These are phyloP conservation scores for Tenthredo notha DNA, from an alignment of 2,888 invertebrate species.

Conservation along the genomic window DNA sequence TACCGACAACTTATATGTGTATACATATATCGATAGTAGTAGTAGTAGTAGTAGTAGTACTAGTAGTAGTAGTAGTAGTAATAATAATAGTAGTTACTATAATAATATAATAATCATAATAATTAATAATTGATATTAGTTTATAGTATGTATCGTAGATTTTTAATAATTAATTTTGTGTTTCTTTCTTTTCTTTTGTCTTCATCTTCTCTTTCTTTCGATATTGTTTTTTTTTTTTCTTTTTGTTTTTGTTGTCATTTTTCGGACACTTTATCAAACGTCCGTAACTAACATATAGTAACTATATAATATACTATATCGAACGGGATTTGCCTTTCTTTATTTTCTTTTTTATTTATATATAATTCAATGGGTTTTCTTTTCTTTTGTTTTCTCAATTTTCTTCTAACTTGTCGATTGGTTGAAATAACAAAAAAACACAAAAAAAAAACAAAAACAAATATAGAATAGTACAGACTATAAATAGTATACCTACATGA, in stretches of 20 bases:
- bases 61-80: constrained; percentile 53
- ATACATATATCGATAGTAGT: constrained; percentile 47
- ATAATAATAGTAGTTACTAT: constrained; percentile 37
- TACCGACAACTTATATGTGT: not conserved
- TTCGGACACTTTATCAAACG: not conserved
- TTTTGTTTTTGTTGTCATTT: not conserved
- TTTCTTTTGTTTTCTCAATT: not conserved
- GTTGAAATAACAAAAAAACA: not conserved
- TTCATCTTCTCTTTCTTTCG: not conserved
- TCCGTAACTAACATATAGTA: not conserved
- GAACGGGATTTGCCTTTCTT: not conserved
- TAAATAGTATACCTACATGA: not conserved
- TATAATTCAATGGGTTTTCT: not conserved
- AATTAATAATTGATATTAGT: constrained; percentile 35
- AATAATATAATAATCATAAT: constrained; percentile 52
- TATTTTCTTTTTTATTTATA: not conserved
- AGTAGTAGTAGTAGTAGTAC: constrained; percentile 55
- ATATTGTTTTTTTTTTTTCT: not conserved
- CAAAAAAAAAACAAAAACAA: not conserved
- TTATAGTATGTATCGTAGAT: constrained; percentile 38
- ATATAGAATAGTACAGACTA: not conserved
- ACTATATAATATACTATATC: not conserved
- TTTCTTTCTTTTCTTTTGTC: not conserved
- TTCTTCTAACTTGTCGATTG: not conserved
- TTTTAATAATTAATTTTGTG: not conserved